These are phyloP conservation scores for Simalia tracyae DNA, from an alignment of 2,797 vertebrate genomes.

Conservation along the genomic window DNA sequence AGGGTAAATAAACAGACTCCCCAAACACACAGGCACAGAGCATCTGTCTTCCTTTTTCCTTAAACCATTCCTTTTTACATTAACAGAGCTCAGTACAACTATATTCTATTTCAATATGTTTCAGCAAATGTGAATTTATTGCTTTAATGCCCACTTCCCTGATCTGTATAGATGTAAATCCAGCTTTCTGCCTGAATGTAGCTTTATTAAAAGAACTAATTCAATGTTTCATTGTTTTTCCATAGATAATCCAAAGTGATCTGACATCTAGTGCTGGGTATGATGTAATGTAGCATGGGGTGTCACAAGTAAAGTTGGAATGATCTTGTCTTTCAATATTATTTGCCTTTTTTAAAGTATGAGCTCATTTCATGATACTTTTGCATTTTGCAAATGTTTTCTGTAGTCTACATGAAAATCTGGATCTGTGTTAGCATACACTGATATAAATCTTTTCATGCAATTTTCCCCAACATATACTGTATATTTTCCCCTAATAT, in stretches of 20 bases:
- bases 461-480: neutral
- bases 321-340: neutral
- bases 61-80: neutral
- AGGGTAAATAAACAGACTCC: neutral
- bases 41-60: neutral
- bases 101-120: neutral
- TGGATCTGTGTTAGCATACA: neutral
- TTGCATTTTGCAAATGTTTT: neutral
- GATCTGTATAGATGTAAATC: neutral
- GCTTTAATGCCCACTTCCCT: neutral
- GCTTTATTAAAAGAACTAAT: neutral
- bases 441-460: neutral
- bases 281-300: neutral
- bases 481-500: neutral
- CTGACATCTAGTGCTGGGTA: neutral
- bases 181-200: neutral
- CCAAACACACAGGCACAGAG: neutral
- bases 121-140: neutral
- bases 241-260: neutral
- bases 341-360: neutral
- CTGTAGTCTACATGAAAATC: neutral
- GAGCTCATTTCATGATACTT: neutral
- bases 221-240: neutral
- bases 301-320: neutral
- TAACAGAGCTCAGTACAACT: neutral